Evolutionary conservation across 2,797 vertebrate genomes (phyloP), one percentile per base, ranked within the genome.

Genomic region (Sandelia bainsii): DNA sequence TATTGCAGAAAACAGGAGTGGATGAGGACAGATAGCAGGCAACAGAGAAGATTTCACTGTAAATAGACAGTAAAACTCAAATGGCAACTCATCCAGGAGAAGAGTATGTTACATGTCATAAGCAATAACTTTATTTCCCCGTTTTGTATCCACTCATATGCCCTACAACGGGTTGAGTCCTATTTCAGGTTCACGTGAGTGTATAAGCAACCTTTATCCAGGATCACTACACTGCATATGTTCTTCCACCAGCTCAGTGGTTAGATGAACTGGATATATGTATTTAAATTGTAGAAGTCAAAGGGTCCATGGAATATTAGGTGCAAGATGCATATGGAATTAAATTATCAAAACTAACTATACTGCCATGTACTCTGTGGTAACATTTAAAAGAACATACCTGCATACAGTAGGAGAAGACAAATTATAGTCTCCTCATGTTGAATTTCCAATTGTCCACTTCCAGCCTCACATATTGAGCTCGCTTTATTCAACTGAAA

Each of bases 1-100:
- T 82, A 72, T 83, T 84, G 82, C 75, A 70, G 77, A 69, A 69
- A 84, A 67, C 53, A 56, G 32, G 66, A 53, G 56, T 51, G 58
- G 68, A 46, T 16, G 60, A 76, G 82, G 67, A 62, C 75, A 81
- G 85, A 56, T 62, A 87, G 76, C 84, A 77, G 79, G 76, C 60
- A 54, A 85, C 83, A 80, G 85, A 89, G 80, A 75, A 80, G 89
- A 82, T 61, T 60, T 83, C 61, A 66, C 69, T 89, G 82, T 83
- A 92, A 93, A 93, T 89, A 86, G 77, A 90, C 68, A 93, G 84
- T 93, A 89, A 93, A 79, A 87, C 74, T 81, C 86, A 79, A 20
- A 48, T 8, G 65, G 86, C 83, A 73, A 78, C 73, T 23, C 54
- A 73, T 80, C 88, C 51, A 58, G 59, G 44, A 40, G 29, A 46